A percentile compares a stretch with the other conserved stretches of the same genome.
Conservation (phyloP, 2,113 vertebrate genomes). For the Datnioides undecimradiatus region DNA sequence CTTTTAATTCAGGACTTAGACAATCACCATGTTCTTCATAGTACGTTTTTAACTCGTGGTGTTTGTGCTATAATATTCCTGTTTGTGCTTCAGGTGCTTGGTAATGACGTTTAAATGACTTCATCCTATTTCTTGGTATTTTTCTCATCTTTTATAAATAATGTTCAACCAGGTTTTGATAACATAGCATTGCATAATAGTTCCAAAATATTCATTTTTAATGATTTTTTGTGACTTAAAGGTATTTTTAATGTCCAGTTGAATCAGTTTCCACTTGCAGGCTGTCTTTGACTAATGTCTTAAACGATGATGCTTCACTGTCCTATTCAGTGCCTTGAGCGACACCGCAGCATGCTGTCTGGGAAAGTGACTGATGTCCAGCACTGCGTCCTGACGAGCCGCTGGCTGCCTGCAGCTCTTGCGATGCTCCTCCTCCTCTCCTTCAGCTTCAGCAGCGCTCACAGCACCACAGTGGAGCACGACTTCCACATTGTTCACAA, state of each 20-base stretch:
- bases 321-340: conserved; percentile 60
- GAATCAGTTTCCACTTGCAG: neutral
- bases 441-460: conserved; percentile 79
- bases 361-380: conserved; percentile 62
- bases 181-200: neutral
- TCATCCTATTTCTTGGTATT: neutral
- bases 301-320: neutral
- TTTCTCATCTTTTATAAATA: neutral
- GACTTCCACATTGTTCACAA: conserved; percentile 90
- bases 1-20: neutral
- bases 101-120: neutral
- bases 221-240: neutral
- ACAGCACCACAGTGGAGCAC: conserved; percentile 88
- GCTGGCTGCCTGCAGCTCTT: conserved; percentile 80
- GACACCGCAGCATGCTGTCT: conserved; percentile 71
- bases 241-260: neutral
- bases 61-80: neutral
- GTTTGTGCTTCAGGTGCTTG: neutral
- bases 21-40: neutral
- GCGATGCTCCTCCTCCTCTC: conserved; percentile 83
- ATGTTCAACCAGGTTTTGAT: neutral
- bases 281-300: neutral
- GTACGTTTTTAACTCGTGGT: neutral
- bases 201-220: neutral
- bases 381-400: conserved; percentile 68